Base-by-base conservation (phyloP, 2,888 invertebrate species). In the Zygaena filipendulae region DNA sequence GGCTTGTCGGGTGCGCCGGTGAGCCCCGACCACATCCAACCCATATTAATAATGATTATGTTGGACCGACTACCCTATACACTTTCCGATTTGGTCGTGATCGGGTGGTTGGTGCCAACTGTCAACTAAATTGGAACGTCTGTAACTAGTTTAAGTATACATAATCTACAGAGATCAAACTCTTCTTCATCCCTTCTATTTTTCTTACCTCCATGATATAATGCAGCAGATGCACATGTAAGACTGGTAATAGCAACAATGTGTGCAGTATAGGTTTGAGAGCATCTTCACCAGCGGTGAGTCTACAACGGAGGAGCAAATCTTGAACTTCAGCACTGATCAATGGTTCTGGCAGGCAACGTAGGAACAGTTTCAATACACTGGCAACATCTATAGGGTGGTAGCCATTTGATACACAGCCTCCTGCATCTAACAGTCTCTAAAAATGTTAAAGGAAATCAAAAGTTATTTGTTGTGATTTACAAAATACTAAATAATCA, bases 341-440 rank as follows among this genome's bases (percentile, higher is more conserved):
- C 11, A 95, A 68, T 0, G 95, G 92, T 46, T 93, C 92, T 0
- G 94, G 93, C 28, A 95, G 70, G 58, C 90, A 88, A 33, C 95
- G 81, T 36, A 95, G 85, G 59, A 94, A 95, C 25, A 88, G 84
- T 59, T 95, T 95, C 12, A 95, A 71, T 14, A 94, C 85, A 56
- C 88, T 91, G 2, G 94, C 92, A 9, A 94, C 87, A 68, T 96
- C 95, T 43, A 92, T 86, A 1, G 91, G 89, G 51, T 90, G 86
- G 55, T 90, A 87, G 3, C 86, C 86, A 27, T 86, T 85, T 9
- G 85, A 85, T 26, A 93, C 77, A 28, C 77, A 80, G 27, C 85
- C 85, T 4, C 91, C 91, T 23, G 83, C 84, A 53, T 93, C 92
- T 32, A 93, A 59, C 34, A 83, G 69, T 45, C 83, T 66, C 88